Evolutionary conservation across 1,140 invertebrate genomes (phyloP).

Genomic region (Brachionus calyciflorus): DNA sequence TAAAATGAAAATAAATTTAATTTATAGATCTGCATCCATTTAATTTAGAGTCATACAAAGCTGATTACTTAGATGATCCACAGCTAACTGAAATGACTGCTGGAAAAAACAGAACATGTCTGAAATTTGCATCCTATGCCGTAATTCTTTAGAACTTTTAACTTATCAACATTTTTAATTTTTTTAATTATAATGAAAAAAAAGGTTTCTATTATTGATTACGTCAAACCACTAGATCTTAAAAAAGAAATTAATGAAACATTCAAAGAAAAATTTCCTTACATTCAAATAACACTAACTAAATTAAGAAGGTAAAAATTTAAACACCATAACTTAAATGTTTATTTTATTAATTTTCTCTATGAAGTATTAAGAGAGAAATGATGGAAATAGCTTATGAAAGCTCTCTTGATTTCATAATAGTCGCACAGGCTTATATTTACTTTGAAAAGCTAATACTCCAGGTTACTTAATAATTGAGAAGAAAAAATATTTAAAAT

Average conservation of each 20-base stretch:
- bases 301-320: slow-evolving; percentile 80
- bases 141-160: slow-evolving; percentile 57
- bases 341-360: slow-evolving; percentile 51
- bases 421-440: slow-evolving; percentile 90
- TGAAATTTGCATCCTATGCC: slow-evolving; percentile 93
- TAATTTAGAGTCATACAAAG: slow-evolving; percentile 66
- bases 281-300: slow-evolving; percentile 89
- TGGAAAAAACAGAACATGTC: slow-evolving; percentile 84
- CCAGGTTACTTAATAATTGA: slow-evolving; percentile 62
- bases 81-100: slow-evolving; percentile 73
- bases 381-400: slow-evolving; percentile 86
- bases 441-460: slow-evolving; percentile 95
- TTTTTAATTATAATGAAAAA: slow-evolving; percentile 53
- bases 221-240: slow-evolving; percentile 88
- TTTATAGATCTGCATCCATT: neutral
- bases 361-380: slow-evolving; percentile 80
- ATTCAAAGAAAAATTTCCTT: slow-evolving; percentile 89
- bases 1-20: neutral
- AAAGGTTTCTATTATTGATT: slow-evolving; percentile 80
- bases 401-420: slow-evolving; percentile 78
- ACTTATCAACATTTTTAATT: neutral
- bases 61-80: slow-evolving; percentile 86
- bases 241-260: slow-evolving; percentile 97
- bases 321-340: neutral
- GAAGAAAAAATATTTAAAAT: neutral